Percentiles rank a stretch among this genome's conserved stretches.
These are phyloP conservation scores for Macrostomum lignano DNA, from an alignment of 1,140 invertebrate species.

Conservation along the genomic window DNA sequence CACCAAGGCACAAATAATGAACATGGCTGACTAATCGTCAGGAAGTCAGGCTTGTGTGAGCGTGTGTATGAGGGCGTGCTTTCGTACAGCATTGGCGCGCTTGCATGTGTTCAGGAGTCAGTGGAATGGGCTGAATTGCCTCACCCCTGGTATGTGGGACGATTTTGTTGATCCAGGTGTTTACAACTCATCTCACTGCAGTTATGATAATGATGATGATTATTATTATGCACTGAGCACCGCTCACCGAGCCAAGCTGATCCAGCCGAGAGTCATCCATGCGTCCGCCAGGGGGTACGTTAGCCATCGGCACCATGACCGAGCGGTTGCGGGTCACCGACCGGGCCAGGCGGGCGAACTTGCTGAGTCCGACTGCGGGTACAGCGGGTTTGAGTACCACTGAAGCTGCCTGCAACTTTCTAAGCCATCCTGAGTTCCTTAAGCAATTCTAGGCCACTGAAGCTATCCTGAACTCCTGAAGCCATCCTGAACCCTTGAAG, in stretches of 20 bases:
- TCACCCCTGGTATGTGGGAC: background rate
- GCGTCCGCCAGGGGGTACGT: background rate
- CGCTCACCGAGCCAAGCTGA: background rate
- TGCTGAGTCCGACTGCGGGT: constrained; percentile 47
- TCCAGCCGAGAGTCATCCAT: background rate
- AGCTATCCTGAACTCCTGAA: too few relatives aligned
- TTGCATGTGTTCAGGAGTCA: too few relatives aligned
- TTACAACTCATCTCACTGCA: background rate
- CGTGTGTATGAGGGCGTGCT: too few relatives aligned
- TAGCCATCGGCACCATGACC: constrained; percentile 32
- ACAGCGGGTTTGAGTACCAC: background rate
- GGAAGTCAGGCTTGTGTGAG: too few relatives aligned
- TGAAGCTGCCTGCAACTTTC: background rate
- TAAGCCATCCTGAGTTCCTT: too few relatives aligned
- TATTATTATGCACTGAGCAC: background rate
- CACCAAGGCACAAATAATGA: too few relatives aligned
- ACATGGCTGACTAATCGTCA: too few relatives aligned
- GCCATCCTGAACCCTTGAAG: too few relatives aligned
- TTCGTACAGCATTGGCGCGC: too few relatives aligned
- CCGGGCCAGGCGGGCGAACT: constrained; percentile 80
- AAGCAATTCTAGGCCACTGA: too few relatives aligned
- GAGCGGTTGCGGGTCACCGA: constrained; percentile 66
- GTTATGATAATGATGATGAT: background rate
- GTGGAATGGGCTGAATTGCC: too few relatives aligned
- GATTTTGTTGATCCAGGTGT: background rate